Conservation (phyloP, 2,797 vertebrate genomes). For the Ctenopoma kingsleyae region DNA sequence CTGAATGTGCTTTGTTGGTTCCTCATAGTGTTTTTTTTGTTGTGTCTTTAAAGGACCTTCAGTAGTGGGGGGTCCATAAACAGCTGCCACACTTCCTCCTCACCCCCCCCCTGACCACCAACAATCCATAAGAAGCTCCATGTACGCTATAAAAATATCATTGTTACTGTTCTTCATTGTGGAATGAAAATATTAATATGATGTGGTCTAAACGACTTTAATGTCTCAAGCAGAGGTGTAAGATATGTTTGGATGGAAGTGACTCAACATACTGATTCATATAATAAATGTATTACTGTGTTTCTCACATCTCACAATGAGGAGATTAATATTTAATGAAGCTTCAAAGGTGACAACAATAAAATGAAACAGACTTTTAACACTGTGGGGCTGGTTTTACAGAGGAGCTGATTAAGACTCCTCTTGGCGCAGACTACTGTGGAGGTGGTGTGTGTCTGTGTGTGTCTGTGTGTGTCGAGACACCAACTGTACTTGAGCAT, state of each 20-base stretch:
- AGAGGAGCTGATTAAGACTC: neutral
- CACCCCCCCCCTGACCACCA: too few species aligned
- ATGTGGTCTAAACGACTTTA: too few species aligned
- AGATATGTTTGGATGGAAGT: too few species aligned
- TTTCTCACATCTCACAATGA: neutral
- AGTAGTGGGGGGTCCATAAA: neutral
- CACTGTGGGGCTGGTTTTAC: neutral
- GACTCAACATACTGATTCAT: too few species aligned
- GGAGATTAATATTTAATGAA: neutral
- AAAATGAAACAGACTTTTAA: neutral
- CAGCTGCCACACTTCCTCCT: neutral
- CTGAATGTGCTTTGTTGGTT: neutral
- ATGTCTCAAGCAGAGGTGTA: too few species aligned
- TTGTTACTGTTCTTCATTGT: too few species aligned
- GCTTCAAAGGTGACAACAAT: neutral
- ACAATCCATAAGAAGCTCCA: neutral
- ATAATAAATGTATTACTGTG: too few species aligned
- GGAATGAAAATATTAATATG: too few species aligned
- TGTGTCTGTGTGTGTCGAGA: neutral
- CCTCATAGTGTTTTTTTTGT: neutral
- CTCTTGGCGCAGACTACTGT: neutral
- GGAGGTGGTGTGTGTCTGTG: conserved; percentile 1
- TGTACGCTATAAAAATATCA: neutral
- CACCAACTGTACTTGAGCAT: conserved; percentile 6
- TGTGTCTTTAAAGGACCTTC: neutral